Conservation (phyloP, 2,888 invertebrate species). For the Cantharis nigra region DNA sequence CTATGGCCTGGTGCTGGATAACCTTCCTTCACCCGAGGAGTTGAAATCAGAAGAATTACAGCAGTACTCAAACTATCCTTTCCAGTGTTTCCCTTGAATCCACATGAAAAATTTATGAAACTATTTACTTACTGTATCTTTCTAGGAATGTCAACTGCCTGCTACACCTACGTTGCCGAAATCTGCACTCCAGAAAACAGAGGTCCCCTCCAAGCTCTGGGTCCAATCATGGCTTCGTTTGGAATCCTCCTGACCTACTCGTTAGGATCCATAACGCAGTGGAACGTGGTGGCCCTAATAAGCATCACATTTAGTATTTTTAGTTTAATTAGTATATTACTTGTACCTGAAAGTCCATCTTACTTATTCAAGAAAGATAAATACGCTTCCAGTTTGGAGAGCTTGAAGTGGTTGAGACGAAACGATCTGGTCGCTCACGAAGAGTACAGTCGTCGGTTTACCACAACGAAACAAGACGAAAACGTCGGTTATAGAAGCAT, state of each 20-base stretch:
- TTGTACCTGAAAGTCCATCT: conserved; percentile 72
- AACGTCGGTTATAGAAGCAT: conserved; percentile 40
- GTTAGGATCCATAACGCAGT: conserved; percentile 68
- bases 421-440: conserved; percentile 66
- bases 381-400: conserved; percentile 63
- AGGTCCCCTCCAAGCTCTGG: conserved; percentile 70
- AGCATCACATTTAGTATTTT: conserved; percentile 64
- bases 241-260: conserved; percentile 74
- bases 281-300: conserved; percentile 68
- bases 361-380: conserved; percentile 67
- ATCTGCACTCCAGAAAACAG: conserved; percentile 70
- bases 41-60: no score
- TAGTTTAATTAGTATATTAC: conserved; percentile 63
- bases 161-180: conserved; percentile 72
- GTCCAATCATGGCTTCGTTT: conserved; percentile 72
- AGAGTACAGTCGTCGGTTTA: conserved; percentile 66
- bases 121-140: conserved; percentile 33
- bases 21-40: no score
- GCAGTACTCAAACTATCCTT: no score
- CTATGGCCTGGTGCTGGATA: no score
- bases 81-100: no score
- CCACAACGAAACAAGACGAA: conserved; percentile 39
- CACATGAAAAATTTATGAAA: no score
- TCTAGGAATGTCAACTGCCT: conserved; percentile 70
- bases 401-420: conserved; percentile 69